phyloP scores from a whole-genome alignment of 2,888 invertebrate genomes.

The Trachelus stipa region DNA sequence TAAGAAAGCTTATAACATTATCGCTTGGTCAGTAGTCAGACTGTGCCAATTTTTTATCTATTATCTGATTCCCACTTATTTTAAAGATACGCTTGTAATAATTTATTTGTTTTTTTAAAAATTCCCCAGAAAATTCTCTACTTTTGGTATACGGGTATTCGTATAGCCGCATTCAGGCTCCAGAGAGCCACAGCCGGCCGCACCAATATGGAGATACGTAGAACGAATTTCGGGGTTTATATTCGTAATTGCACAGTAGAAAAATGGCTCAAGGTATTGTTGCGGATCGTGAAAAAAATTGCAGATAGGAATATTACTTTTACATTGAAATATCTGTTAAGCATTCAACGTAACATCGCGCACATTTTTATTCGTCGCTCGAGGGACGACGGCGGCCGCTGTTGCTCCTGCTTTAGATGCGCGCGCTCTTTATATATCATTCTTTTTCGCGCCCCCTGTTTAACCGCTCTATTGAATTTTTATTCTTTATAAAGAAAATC shows the following conservation, averaged over 20 bases:
- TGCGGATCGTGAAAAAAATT: slow-evolving; percentile 18
- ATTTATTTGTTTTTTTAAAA: background rate
- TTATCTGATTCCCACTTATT: slow-evolving; percentile 10
- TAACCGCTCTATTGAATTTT: slow-evolving; percentile 41
- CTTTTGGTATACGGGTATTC: background rate
- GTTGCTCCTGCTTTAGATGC: background rate
- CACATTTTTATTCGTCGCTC: slow-evolving; percentile 24
- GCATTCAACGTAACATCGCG: slow-evolving; percentile 35
- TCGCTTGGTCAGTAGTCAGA: slow-evolving; percentile 3
- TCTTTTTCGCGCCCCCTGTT: slow-evolving; percentile 28
- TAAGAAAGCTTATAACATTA: background rate
- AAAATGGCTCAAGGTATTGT: background rate
- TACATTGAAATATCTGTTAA: slow-evolving; percentile 42
- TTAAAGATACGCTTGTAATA: background rate
- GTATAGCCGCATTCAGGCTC: background rate
- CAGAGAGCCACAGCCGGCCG: too few relatives aligned
- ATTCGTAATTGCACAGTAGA: slow-evolving; percentile 30
- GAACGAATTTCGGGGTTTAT: slow-evolving; percentile 9
- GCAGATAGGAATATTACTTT: slow-evolving; percentile 38
- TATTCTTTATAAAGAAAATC: slow-evolving; percentile 36
- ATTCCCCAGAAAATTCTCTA: background rate
- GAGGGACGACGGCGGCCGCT: slow-evolving; percentile 6
- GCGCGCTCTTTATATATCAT: slow-evolving; percentile 34
- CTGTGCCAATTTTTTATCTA: slow-evolving; percentile 3
- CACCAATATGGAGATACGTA: background rate